Base-by-base conservation (phyloP, 2,888 invertebrate species). In the Diplazon laetatorius region DNA sequence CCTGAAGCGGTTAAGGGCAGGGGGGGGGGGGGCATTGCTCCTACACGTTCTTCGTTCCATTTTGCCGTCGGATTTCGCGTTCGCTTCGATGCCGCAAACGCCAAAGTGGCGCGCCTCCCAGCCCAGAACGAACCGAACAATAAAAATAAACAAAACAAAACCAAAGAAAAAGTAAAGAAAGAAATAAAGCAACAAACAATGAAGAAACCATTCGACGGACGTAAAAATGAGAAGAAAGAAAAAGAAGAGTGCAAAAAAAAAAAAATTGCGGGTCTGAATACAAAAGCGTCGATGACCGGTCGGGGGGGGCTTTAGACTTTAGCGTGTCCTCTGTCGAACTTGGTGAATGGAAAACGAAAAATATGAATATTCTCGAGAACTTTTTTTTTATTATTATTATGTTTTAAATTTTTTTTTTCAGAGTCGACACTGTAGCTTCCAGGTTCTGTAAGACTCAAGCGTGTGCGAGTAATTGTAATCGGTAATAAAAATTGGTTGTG, bases 111-210 rank as follows among this genome's bases (percentile, higher is more conserved):
- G 22, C 9, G 37, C 48, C 18, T 37, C n/a, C n/a, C n/a, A 42
- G 12, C 42, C n/a, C 5, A n/a, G 10, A 2, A 8, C 2, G 10
- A 42, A 10, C 12, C n/a, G 12, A 42, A n/a, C 2, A 4, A 12
- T 2, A 4, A 16, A 6, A 4, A 12, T 2, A 4, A 16, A 6
- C 39, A 6, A 16, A 14, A 46, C 25, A n/a, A 44, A 30, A 62
- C 44, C 42, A 25, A 48, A 35, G 57, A 50, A 48, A 44, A 12
- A 22, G 22, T 60, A 42, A 30, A 37, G 46, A 65, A 57, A 46
- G 69, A 6, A 59, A 50, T n/a, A n/a, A n/a, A n/a, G n/a, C n/a
- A n/a, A n/a, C n/a, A 70, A 70, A 60, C 48, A 70, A 50, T 48
- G 37, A 50, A 48, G 35, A 48, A 65, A 18, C 48, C 12, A 50